Base-by-base conservation (phyloP, 2,797 vertebrate genomes). In the Thunnus albacares region DNA sequence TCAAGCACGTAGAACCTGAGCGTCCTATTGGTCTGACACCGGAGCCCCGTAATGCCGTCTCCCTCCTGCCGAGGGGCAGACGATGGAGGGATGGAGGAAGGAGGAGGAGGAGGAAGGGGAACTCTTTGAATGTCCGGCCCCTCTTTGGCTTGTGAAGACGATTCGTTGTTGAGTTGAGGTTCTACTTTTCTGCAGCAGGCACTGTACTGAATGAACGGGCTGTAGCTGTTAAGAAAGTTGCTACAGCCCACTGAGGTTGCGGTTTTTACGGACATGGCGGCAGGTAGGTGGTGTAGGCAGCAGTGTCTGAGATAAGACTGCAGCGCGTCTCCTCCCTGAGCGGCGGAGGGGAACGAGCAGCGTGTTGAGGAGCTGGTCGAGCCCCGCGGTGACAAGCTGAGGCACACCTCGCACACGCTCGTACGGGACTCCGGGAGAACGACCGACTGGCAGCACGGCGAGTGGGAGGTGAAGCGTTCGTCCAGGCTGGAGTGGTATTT, bases 21-120 rank as follows among this genome's bases (percentile, higher is more conserved):
- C n/a, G 98, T 99, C 93, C 96, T 97, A 93, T 99, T 99, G 90
- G 97, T 98, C 84, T 95, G 96, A 93, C 98, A 99, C 63, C 94
- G 93, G 62, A 99, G 96, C 82, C 98, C 98, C 0, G 95, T 94
- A 93, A 99, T 89, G 82, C 87, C 60, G 58, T 91, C 91, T 24
- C 14, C 86, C 58, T 73, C 63, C 67, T 55, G 80, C 83, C 81
- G 75, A n/a, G 67, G 55, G 38, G 2, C 51, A 24, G 74, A 57
- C 8, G 78, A 47, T 6, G 82, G 43, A 56, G 77, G 64, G 47
- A 18, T 6, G 41, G 69, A 26, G 6, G 49, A 33, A 41, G 82
- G 28, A 30, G 28, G 12, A 24, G 75, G 69, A 26, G 83, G 68
- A 0, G 15, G 13, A 3, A 35, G 51, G 7, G 63, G 73, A 62